These are phyloP conservation scores for Pipra filicauda DNA, from an alignment of 2,113 vertebrate genomes.

Conservation along the genomic window DNA sequence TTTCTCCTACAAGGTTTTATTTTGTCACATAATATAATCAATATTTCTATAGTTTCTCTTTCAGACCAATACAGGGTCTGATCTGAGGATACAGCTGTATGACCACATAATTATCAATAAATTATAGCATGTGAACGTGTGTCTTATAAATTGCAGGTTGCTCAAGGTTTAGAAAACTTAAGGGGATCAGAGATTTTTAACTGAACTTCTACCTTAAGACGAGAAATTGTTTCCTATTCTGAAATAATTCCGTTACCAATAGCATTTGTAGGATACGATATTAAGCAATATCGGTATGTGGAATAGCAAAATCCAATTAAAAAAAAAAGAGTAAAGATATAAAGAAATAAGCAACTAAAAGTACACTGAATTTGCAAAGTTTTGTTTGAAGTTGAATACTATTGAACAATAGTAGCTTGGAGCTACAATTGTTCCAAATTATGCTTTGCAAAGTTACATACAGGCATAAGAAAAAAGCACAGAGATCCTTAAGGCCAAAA, in stretches of 20 bases:
- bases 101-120: not conserved
- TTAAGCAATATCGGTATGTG: not conserved
- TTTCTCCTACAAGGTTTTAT: not conserved
- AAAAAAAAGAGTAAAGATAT: not conserved
- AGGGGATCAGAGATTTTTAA: not conserved
- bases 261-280: not conserved
- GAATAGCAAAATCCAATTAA: not conserved
- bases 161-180: not conserved
- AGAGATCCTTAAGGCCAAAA: not conserved
- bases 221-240: not conserved
- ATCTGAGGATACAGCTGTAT: not conserved
- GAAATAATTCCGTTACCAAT: not conserved
- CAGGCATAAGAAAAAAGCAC: not conserved
- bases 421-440: not conserved
- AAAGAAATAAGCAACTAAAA: not conserved
- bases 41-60: not conserved
- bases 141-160: not conserved
- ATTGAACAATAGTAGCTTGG: not conserved
- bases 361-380: not conserved
- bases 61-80: not conserved
- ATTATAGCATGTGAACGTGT: not conserved
- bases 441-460: not conserved
- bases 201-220: not conserved
- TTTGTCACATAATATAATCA: not conserved
- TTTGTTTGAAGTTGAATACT: not conserved